phyloP scores from a whole-genome alignment of 1,140 invertebrate species.

The Lordiphosa collinella region DNA sequence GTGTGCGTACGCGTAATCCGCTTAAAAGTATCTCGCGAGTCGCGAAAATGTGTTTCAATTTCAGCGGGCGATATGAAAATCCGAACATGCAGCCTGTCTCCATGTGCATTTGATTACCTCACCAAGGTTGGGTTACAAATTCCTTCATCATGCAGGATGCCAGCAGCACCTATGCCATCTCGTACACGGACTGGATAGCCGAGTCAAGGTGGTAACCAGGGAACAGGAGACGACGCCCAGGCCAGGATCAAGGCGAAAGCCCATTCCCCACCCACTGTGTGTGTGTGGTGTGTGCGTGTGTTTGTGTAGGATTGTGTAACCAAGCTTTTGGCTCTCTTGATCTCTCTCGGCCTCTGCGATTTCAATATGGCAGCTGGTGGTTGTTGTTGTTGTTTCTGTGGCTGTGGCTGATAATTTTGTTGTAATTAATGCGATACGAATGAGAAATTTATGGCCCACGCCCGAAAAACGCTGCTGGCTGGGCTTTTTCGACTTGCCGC shows the following conservation, averaged over 20 bases:
- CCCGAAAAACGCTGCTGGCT: conserved; percentile 51
- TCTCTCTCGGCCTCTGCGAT: conserved; percentile 22
- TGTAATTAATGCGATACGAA: conserved; percentile 77
- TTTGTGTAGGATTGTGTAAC: conserved; percentile 46
- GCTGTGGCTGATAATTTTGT: conserved; percentile 65
- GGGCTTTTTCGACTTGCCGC: too few species aligned
- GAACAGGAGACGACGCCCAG: conserved; percentile 27
- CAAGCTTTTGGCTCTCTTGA: conserved; percentile 20
- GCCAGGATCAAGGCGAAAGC: conserved; percentile 17
- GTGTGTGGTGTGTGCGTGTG: conserved; percentile 1
- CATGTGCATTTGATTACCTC: too few species aligned
- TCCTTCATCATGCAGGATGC: conserved; percentile 53
- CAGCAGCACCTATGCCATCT: conserved; percentile 50
- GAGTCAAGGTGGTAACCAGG: conserved; percentile 48
- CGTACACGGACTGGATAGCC: conserved; percentile 62
- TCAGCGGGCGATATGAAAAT: conserved; percentile 1
- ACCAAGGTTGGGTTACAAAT: neutral
- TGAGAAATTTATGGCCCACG: conserved; percentile 75
- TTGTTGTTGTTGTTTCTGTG: conserved; percentile 10
- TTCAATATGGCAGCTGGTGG: conserved; percentile 65
- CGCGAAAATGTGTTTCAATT: conserved; percentile 6
- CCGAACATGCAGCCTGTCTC: too few species aligned
- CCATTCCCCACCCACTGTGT: neutral
- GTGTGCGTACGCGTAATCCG: conserved; percentile 33
- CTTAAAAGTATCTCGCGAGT: conserved; percentile 21